phyloP scores from a whole-genome alignment of 2,888 invertebrate genomes.

The Oscheius sp. region DNA sequence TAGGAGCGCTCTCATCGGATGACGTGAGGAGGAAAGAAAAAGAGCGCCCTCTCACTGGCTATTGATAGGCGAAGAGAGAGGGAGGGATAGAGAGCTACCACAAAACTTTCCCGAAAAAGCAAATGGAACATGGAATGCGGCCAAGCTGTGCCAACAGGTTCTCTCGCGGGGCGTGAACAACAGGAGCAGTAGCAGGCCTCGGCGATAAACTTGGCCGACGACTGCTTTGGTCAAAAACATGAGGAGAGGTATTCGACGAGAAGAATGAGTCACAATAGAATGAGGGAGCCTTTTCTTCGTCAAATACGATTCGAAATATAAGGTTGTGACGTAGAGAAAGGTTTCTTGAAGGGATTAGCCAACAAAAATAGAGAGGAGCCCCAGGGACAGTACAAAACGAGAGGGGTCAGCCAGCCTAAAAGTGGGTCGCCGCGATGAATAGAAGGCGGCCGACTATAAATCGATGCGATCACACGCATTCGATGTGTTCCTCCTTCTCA shows the following conservation, averaged over 20 bases:
- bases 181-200: neutral
- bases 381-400: neutral
- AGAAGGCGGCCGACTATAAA: slow-evolving; percentile 28
- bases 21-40: neutral
- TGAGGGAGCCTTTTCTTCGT: no score
- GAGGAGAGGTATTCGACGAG: neutral
- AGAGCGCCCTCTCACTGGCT: neutral
- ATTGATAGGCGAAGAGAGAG: neutral
- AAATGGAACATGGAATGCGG: neutral
- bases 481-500: slow-evolving; percentile 16
- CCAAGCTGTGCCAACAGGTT: slow-evolving; percentile 17
- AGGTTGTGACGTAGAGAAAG: no score
- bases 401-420: neutral
- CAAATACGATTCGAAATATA: no score
- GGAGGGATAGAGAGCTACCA: neutral
- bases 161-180: neutral
- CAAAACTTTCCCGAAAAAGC: neutral
- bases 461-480: slow-evolving; percentile 30
- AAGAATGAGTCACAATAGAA: neutral
- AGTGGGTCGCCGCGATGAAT: slow-evolving; percentile 29
- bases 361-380: neutral
- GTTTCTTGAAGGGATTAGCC: no score
- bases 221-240: no score
- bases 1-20: neutral
- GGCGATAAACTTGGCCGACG: no score